A percentile compares a stretch with the other conserved stretches of the same genome.
phyloP scores from a whole-genome alignment of 2,797 vertebrate genomes.

The Premnoplex brunnescens region DNA sequence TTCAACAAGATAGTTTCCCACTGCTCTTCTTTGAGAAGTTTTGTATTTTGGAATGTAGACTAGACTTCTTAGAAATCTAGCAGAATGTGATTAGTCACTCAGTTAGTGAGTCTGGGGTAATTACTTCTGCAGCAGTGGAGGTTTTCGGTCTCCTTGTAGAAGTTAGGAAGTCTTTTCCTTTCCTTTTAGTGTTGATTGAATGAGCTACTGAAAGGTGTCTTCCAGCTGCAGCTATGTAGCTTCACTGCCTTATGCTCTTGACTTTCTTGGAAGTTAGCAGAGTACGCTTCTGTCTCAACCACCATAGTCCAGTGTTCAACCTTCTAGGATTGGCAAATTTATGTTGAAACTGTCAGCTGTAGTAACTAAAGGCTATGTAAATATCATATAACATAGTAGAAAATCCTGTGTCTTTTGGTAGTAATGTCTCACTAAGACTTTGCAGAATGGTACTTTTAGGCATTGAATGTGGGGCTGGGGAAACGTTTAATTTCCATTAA shows the following conservation, averaged over 20 bases:
- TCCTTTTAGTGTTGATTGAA: neutral
- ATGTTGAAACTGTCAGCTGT: neutral
- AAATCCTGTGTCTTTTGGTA: neutral
- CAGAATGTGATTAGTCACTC: neutral
- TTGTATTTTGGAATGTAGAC: neutral
- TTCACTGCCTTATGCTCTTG: neutral
- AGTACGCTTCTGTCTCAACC: neutral
- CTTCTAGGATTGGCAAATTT: neutral
- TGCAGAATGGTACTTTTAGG: neutral
- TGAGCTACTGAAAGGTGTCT: neutral
- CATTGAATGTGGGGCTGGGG: rapidly evolving
- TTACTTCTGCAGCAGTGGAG: neutral
- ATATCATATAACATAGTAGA: neutral
- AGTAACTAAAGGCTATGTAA: neutral
- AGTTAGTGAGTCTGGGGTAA: neutral
- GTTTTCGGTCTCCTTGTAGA: neutral
- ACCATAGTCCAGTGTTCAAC: neutral
- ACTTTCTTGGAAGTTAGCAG: neutral
- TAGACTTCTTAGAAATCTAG: neutral
- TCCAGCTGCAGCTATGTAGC: neutral
- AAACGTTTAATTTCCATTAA: neutral
- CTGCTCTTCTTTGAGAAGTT: neutral
- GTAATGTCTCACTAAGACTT: neutral
- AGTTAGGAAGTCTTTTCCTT: neutral
- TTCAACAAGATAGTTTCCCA: neutral